Conservation (phyloP, 2,797 vertebrate genomes). For the Cottoperca gobio region DNA sequence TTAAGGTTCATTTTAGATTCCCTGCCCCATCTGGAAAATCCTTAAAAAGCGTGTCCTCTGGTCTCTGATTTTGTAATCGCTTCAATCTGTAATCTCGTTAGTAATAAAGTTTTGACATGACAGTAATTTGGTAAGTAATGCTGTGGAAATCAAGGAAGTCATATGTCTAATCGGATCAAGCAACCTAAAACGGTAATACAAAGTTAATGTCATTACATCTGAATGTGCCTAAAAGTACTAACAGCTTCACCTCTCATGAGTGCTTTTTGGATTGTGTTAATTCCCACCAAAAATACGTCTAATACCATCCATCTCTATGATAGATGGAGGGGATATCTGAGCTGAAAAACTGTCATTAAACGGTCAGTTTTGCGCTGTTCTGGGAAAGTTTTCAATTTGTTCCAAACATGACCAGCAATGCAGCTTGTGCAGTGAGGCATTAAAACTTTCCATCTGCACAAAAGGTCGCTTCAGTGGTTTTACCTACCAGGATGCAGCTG, state of each 20-base stretch:
- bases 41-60: not conserved
- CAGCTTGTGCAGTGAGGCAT: constrained; percentile 33
- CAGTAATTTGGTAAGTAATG: constrained; percentile 4
- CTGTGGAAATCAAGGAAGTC: not conserved
- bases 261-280: not conserved
- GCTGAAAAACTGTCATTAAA: not conserved
- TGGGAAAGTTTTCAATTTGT: constrained; percentile 18
- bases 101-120: not conserved
- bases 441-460: constrained; percentile 22
- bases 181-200: not conserved
- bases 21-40: not conserved
- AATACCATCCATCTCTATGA: not conserved
- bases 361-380: not conserved
- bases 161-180: not conserved
- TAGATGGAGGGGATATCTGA: not conserved
- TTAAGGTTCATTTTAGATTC: not conserved
- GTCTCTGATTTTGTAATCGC: not conserved
- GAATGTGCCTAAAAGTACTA: not conserved
- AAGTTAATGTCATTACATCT: not conserved
- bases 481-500: constrained; percentile 33
- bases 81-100: not conserved
- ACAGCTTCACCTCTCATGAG: not conserved
- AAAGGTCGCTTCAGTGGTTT: constrained; percentile 43
- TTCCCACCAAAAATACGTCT: not conserved
- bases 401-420: not conserved